Evolutionary conservation across 2,888 invertebrate genomes (phyloP).

Genomic region (Tigriopus californicus): DNA sequence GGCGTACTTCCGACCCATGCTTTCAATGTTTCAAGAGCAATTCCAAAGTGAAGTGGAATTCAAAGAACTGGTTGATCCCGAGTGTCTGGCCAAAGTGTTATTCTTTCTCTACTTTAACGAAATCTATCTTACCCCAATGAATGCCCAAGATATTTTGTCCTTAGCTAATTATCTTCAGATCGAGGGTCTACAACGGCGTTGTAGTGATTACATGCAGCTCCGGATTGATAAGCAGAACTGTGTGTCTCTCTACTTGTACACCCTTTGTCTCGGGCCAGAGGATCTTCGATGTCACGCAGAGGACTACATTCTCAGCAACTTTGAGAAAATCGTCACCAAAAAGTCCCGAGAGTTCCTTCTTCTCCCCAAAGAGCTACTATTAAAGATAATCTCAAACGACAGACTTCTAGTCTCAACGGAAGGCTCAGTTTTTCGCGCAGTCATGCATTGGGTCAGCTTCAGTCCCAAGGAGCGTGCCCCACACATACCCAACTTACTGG

Average conservation of each 20-base stretch:
- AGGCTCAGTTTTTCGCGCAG: neutral
- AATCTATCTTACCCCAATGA: neutral
- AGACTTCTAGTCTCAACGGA: slow-evolving; percentile 4
- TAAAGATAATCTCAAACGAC: neutral
- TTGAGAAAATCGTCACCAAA: slow-evolving; percentile 2
- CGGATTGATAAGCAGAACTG: slow-evolving; percentile 1
- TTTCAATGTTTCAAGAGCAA: neutral
- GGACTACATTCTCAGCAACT: slow-evolving; percentile 7
- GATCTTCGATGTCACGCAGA: neutral
- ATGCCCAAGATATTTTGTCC: slow-evolving; percentile 5
- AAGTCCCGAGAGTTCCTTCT: neutral
- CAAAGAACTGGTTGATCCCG: neutral
- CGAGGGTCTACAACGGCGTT: neutral
- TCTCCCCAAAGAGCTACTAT: neutral
- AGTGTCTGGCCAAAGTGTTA: neutral
- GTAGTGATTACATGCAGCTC: slow-evolving; percentile 5
- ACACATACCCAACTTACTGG: neutral
- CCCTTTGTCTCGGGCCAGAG: neutral
- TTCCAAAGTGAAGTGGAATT: neutral
- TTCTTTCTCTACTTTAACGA: neutral
- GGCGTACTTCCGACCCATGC: neutral
- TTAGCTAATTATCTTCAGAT: slow-evolving; percentile 1
- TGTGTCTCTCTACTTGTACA: neutral
- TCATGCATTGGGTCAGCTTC: neutral
- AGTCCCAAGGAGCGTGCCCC: neutral